Evolutionary conservation across 2,888 invertebrate species (phyloP).

Genomic region (Sesia bembeciformis): DNA sequence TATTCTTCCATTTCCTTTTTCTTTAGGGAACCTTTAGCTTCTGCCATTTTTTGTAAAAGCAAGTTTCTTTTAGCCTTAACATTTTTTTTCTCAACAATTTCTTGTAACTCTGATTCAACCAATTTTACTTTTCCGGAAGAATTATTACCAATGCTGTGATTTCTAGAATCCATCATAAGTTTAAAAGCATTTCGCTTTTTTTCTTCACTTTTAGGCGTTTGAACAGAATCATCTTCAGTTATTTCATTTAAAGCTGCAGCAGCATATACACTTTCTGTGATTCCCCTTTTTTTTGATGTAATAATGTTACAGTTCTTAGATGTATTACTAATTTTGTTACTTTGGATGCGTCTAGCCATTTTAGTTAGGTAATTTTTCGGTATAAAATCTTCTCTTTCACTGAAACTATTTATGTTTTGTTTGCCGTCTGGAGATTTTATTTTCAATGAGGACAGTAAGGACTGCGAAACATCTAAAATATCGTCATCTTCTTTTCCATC

Average conservation of each 20-base stretch:
- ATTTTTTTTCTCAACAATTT: constrained; percentile 32
- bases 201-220: constrained; percentile 20
- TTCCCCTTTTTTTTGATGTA: neutral
- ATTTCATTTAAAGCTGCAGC: neutral
- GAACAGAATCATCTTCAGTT: neutral
- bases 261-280: neutral
- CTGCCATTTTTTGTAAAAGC: constrained; percentile 76
- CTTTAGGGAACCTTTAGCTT: constrained; percentile 74
- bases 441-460: constrained; percentile 33
- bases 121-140: constrained; percentile 73
- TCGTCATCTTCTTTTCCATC: constrained; percentile 62
- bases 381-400: constrained; percentile 17
- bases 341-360: constrained; percentile 45
- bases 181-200: constrained; percentile 75
- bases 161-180: constrained; percentile 79
- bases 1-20: constrained; percentile 74
- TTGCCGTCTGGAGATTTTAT: constrained; percentile 41
- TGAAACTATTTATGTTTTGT: constrained; percentile 6
- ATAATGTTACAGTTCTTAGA: neutral
- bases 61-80: constrained; percentile 63
- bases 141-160: constrained; percentile 77
- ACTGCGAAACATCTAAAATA: constrained; percentile 52
- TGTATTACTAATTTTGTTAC: constrained; percentile 11
- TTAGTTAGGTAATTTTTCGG: constrained; percentile 50
- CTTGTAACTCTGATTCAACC: constrained; percentile 26